phyloP scores from a whole-genome alignment of 64 coral and sea anemone species.

The Pachyseris speciosa region DNA sequence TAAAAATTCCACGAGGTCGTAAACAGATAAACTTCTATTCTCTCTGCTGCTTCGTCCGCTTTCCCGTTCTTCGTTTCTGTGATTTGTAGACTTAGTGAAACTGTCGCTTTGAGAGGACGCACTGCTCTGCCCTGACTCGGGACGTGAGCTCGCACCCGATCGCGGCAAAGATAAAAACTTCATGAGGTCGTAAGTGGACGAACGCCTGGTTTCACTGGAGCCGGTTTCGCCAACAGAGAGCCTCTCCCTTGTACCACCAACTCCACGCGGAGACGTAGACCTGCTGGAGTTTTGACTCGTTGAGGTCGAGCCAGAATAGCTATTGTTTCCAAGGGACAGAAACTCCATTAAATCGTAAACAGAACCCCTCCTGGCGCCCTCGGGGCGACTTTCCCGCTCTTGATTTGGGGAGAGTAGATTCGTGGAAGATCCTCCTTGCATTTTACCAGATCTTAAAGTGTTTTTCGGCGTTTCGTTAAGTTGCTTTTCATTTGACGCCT shows the following conservation, averaged over 20 bases:
- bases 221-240: neutral
- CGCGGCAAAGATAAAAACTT: conserved; percentile 51
- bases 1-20: conserved; percentile 81
- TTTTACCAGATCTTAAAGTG: neutral
- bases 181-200: conserved; percentile 36
- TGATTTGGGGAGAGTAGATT: neutral
- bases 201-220: neutral
- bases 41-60: neutral
- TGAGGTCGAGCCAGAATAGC: neutral
- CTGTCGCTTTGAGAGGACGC: neutral
- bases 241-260: neutral
- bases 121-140: conserved; percentile 13
- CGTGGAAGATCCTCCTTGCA: neutral
- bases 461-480: neutral
- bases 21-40: conserved; percentile 60
- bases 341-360: conserved; percentile 88
- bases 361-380: conserved; percentile 52
- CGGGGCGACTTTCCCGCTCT: neutral
- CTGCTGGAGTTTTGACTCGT: conserved; percentile 23
- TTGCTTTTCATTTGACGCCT: conserved; percentile 3
- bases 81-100: too few species aligned
- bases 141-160: neutral
- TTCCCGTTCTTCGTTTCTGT: neutral
- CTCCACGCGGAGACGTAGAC: neutral
- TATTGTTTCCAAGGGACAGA: conserved; percentile 52